Evolutionary conservation across 37 sponge, comb jelly and placozoan genomes (phyloP).

Genomic region (Mnemiopsis leidyi): DNA sequence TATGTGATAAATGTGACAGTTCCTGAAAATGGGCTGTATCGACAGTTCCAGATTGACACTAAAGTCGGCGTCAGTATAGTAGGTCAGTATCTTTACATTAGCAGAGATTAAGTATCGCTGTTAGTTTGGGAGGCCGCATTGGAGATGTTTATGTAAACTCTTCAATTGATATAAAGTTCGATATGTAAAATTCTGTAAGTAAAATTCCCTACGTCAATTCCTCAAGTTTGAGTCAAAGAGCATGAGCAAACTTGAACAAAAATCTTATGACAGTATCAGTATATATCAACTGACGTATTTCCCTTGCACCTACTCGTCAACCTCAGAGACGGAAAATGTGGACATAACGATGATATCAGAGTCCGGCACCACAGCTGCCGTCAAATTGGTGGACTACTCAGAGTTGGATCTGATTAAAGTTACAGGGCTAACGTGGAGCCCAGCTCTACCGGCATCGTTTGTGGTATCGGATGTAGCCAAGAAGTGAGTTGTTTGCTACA

Average conservation of each 20-base stretch:
- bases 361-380: background rate
- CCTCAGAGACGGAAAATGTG: background rate
- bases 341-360: conserved; percentile 8
- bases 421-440: background rate
- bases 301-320: no score
- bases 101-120: no score
- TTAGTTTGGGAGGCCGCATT: no score
- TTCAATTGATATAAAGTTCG: no score
- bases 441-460: background rate
- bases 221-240: no score
- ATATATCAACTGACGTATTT: no score
- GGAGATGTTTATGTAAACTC: no score
- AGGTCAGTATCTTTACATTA: no score
- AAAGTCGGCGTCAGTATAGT: background rate
- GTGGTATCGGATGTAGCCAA: background rate
- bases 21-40: background rate
- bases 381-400: background rate
- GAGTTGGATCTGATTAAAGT: background rate
- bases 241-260: no score
- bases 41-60: conserved; percentile 10
- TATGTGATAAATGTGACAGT: background rate
- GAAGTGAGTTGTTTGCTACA: conserved; percentile 8
- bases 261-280: no score
- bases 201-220: no score
- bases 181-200: no score